Conservation (phyloP, 2,888 invertebrate species). For the Habroteleia sp. region DNA sequence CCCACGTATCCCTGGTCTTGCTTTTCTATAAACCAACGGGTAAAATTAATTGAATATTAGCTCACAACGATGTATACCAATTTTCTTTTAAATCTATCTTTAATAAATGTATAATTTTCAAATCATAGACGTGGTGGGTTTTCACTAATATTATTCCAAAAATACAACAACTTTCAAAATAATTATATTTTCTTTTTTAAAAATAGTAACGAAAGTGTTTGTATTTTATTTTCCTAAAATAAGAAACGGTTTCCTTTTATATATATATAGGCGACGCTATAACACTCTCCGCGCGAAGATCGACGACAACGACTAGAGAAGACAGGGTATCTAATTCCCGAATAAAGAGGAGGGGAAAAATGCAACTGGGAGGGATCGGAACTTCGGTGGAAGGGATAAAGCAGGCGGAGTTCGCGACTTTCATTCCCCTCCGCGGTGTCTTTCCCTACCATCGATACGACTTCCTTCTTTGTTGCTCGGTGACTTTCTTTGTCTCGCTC, state of each 20-base stretch:
- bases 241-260: no score
- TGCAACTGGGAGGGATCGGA: constrained; percentile 51
- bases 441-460: constrained; percentile 72
- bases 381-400: constrained; percentile 20
- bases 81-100: no score
- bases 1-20: neutral
- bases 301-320: constrained; percentile 68
- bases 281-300: constrained; percentile 79
- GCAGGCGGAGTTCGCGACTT: constrained; percentile 56
- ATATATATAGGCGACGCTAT: constrained; percentile 77
- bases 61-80: no score
- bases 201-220: neutral
- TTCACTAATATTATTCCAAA: no score
- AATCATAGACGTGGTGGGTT: no score
- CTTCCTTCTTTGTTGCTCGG: constrained; percentile 81
- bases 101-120: no score
- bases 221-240: no score
- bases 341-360: constrained; percentile 66
- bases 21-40: no score
- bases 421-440: constrained; percentile 46
- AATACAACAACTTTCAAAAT: no score
- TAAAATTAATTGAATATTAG: no score
- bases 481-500: constrained; percentile 71
- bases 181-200: no score
- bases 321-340: constrained; percentile 62